These are phyloP conservation scores for Athalia cordata DNA, from an alignment of 2,888 invertebrate genomes.

Conservation along the genomic window DNA sequence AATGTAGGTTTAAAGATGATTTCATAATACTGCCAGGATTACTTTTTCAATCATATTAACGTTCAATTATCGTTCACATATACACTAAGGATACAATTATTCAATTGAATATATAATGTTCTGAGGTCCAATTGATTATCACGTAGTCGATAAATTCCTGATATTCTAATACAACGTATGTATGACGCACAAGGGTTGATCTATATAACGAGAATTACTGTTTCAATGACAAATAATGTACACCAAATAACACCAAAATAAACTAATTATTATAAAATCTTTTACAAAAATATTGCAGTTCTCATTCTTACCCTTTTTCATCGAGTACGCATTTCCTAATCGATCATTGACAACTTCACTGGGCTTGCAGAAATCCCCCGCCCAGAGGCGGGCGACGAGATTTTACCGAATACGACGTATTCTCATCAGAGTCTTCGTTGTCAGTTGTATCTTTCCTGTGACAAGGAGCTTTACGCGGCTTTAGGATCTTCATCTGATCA, in stretches of 20 bases:
- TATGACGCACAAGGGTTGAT: slow-evolving; percentile 30
- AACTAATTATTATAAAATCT: slow-evolving; percentile 44
- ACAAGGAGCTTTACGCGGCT: neutral
- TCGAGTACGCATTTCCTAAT: neutral
- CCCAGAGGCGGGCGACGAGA: slow-evolving; percentile 37
- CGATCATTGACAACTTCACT: neutral
- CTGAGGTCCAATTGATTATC: too few species aligned
- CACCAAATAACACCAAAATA: slow-evolving; percentile 53
- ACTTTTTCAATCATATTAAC: slow-evolving; percentile 6
- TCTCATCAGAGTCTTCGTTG: slow-evolving; percentile 32
- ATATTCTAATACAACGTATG: slow-evolving; percentile 47
- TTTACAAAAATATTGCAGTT: slow-evolving; percentile 31
- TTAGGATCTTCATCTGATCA: neutral
- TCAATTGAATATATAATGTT: neutral
- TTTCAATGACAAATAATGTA: slow-evolving; percentile 48
- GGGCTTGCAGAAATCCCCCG: slow-evolving; percentile 38
- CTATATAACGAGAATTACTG: slow-evolving; percentile 36
- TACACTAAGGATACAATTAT: slow-evolving; percentile 6
- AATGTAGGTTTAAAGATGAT: neutral
- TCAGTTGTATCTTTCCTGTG: slow-evolving; percentile 13
- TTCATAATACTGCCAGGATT: slow-evolving; percentile 9
- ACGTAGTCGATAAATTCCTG: slow-evolving; percentile 38
- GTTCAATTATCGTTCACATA: neutral
- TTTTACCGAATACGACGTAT: neutral
- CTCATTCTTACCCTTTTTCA: neutral